A percentile compares a stretch with the other conserved stretches of the same genome.
These are phyloP conservation scores for Callyntrura sp. DNA, from an alignment of 2,888 invertebrate species.

Conservation along the genomic window DNA sequence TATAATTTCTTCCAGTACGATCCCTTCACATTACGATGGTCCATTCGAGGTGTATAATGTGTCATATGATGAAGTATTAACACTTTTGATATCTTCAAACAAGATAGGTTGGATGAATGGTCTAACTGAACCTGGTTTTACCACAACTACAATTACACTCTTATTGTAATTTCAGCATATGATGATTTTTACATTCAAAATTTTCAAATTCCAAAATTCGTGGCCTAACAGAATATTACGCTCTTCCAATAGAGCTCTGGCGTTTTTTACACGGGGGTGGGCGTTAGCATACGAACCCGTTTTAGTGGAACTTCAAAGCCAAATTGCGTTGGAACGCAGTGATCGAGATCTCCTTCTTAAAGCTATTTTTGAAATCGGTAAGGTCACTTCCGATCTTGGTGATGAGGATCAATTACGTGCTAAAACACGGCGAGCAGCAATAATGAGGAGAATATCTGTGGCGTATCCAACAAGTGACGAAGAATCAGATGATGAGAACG, in stretches of 20 bases:
- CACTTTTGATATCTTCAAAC: neutral
- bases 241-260: constrained; percentile 61
- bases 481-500: neutral
- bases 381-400: constrained; percentile 1
- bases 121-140: constrained; percentile 30
- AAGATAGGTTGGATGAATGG: constrained; percentile 16
- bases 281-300: constrained; percentile 67
- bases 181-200: constrained; percentile 4
- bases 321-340: constrained; percentile 72
- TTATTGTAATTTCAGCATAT: constrained; percentile 42
- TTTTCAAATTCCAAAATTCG: too few relatives aligned
- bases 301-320: constrained; percentile 59
- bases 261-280: constrained; percentile 76
- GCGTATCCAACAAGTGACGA: too few relatives aligned
- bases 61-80: neutral
- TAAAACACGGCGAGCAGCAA: too few relatives aligned
- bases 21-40: neutral
- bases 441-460: too few relatives aligned
- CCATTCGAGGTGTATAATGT: neutral
- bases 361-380: constrained; percentile 79
- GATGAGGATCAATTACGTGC: neutral
- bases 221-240: too few relatives aligned
- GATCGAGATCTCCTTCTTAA: constrained; percentile 80
- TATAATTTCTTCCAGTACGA: neutral
- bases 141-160: neutral